phyloP scores from a whole-genome alignment of 2,797 vertebrate species.

The Pangasius mekongensis region DNA sequence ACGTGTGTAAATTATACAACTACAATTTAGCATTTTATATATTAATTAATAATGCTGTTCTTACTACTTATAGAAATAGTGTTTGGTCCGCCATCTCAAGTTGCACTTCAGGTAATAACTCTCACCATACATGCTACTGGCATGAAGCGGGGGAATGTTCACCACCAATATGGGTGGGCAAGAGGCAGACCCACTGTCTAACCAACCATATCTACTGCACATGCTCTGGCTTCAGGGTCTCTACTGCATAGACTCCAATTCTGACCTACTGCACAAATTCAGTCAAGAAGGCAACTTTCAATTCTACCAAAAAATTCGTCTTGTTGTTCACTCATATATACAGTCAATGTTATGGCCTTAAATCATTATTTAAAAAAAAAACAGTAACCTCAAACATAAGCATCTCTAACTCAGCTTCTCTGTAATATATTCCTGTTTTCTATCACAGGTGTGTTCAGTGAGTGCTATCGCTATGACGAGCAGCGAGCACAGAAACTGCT shows the following conservation, averaged over 20 bases:
- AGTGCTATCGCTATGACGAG: constrained; percentile 84
- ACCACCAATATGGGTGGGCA: too few species aligned
- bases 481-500: constrained; percentile 86
- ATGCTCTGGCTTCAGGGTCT: too few species aligned
- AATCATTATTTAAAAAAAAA: neutral
- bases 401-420: neutral
- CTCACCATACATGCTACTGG: neutral
- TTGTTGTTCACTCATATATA: neutral
- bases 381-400: neutral
- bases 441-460: constrained; percentile 85
- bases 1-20: neutral
- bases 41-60: neutral
- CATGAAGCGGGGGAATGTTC: neutral
- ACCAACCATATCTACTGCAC: too few species aligned
- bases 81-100: neutral
- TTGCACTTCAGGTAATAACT: neutral
- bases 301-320: neutral
- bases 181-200: too few species aligned
- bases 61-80: neutral
- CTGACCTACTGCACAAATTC: neutral
- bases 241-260: too few species aligned
- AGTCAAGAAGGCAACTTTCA: neutral
- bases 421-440: neutral
- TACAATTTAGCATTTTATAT: neutral
- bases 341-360: neutral